Conservation (phyloP, 2,888 invertebrate species). For the Harpalus rubripes region DNA sequence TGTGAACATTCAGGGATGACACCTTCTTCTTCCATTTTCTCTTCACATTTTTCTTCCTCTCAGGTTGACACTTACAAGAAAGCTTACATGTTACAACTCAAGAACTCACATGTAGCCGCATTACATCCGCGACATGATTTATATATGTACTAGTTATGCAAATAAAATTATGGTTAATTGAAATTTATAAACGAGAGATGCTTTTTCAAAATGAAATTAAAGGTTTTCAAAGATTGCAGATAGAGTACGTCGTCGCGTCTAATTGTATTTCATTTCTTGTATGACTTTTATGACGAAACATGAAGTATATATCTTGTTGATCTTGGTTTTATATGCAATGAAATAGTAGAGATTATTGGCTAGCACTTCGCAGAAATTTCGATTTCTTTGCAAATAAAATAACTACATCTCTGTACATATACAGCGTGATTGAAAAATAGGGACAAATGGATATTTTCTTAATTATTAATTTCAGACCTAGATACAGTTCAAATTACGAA, state of each 20-base stretch:
- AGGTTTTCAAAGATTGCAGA: background rate
- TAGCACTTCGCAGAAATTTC: background rate
- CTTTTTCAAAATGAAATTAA: background rate
- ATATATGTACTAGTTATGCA: slow-evolving; percentile 36
- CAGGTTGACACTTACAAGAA: slow-evolving; percentile 31
- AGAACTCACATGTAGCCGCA: slow-evolving; percentile 12
- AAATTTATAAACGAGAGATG: slow-evolving; percentile 36
- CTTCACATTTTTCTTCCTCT: background rate
- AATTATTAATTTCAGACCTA: too few relatives aligned
- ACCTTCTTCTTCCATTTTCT: slow-evolving; percentile 25
- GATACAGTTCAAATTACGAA: too few relatives aligned
- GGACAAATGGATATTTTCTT: too few relatives aligned
- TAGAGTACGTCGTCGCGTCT: background rate
- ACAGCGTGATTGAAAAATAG: too few relatives aligned
- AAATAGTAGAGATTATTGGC: background rate
- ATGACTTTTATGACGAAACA: slow-evolving; percentile 6
- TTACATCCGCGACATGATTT: slow-evolving; percentile 16
- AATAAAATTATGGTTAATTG: slow-evolving; percentile 48
- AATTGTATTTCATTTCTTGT: slow-evolving; percentile 3
- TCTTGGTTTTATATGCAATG: slow-evolving; percentile 6
- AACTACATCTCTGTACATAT: background rate
- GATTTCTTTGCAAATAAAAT: background rate
- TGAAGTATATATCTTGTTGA: background rate
- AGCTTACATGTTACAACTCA: slow-evolving; percentile 4
- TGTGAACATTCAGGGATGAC: slow-evolving; percentile 28